Base-by-base conservation (phyloP, 2,797 vertebrate genomes). In the Falco peregrinus region DNA sequence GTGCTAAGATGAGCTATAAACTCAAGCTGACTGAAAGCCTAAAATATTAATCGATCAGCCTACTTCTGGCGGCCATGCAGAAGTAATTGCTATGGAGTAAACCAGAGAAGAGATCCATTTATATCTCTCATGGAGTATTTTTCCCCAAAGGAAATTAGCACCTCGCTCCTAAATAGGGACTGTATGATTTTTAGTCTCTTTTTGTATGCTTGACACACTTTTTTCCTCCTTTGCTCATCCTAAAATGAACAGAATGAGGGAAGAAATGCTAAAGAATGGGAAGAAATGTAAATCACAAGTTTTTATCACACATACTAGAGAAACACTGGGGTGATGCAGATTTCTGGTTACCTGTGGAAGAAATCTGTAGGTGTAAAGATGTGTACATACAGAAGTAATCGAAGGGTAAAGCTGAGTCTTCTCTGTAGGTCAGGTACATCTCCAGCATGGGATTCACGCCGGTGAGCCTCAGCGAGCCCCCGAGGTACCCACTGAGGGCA, bases 391-490 rank as follows among this genome's bases (percentile, higher is more conserved):
- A n/a, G 60, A 16, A 25, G 33, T 25, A 16, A 51, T 14, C 13
- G 45, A 50, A 37, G 65, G 21, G 21, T 45, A 50, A 4, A 4
- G 22, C 64, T 20, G 31, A 26, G 18, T 50, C 16, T 6, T 57
- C 85, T 90, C 15, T 70, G 69, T 39, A 43, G 84, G 92, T 53
- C 74, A 47, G n/a, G 78, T 9, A 24, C 22, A 5, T 33, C 48
- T 57, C 67, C 54, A 35, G 13, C 0, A 3, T 50, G 54, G 51
- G 71, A 28, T 29, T 43, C 4, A 2, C 8, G 0, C 24, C 0
- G 3, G 31, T 14, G n/a, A 63, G 35, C n/a, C 33, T 51, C 33
- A 35, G 20, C 1, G 4, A 57, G 56, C 39, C 5, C 22, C 77
- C 0, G 1, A 63, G 54, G 14, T 24, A 11, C 25, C 63, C 37